Percentiles rank a stretch among this genome's conserved stretches.
These are phyloP conservation scores for Aphelenchoides avenae DNA, from an alignment of 1,140 invertebrate species.

Conservation along the genomic window DNA sequence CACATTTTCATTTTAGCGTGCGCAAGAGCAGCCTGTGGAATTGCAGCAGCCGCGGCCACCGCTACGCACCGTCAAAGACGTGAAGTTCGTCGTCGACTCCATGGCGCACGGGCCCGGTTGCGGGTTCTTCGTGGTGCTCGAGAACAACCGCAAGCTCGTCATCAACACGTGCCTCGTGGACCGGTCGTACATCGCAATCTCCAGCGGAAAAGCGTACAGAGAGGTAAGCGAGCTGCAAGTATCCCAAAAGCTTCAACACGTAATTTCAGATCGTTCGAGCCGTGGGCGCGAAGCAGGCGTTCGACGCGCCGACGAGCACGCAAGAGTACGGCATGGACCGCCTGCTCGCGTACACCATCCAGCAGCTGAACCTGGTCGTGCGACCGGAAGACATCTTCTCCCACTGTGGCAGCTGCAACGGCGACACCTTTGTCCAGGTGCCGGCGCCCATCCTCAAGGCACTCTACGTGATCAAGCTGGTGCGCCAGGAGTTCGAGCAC, in stretches of 20 bases:
- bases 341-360: conserved; percentile 20
- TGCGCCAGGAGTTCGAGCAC: too few species aligned
- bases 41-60: too few species aligned
- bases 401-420: conserved; percentile 29
- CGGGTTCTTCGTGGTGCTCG: conserved; percentile 62
- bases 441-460: conserved; percentile 8
- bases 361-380: conserved; percentile 18
- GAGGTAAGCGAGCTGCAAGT: too few species aligned
- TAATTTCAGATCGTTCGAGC: too few species aligned
- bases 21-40: too few species aligned
- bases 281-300: background rate
- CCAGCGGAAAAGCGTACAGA: conserved; percentile 30
- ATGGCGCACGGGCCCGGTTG: conserved; percentile 65
- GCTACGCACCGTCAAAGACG: too few species aligned
- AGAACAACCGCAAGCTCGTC: conserved; percentile 17
- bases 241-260: too few species aligned
- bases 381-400: conserved; percentile 28
- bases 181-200: conserved; percentile 13
- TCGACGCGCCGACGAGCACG: conserved; percentile 23
- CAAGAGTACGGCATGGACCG: conserved; percentile 8
- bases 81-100: conserved; percentile 62
- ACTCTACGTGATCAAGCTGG: conserved; percentile 22
- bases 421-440: conserved; percentile 17
- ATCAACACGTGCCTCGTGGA: conserved; percentile 20
- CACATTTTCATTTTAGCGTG: too few species aligned